Percentiles rank a stretch among this genome's conserved stretches.
Evolutionary conservation across 2,113 vertebrate species (phyloP).

Genomic region (Aphelocoma coerulescens): DNA sequence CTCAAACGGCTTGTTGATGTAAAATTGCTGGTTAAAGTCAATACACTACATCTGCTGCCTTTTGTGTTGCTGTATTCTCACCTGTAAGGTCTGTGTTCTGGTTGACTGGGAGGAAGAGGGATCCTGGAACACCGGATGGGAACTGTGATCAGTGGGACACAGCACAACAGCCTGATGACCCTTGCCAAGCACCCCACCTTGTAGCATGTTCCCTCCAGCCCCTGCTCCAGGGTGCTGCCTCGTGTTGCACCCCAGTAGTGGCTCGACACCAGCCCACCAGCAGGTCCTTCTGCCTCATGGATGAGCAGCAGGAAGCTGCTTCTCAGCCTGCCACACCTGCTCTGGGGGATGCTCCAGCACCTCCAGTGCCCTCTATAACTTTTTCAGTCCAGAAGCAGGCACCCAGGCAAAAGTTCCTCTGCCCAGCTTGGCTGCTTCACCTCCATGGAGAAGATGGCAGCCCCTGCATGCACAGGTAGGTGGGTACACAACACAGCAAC

Average conservation of each 20-base stretch:
- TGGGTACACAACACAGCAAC: fast-evolving
- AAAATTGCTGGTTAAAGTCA: not conserved
- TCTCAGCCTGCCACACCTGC: not conserved
- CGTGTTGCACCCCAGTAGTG: not conserved
- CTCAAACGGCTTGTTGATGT: not conserved
- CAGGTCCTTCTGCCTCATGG: not conserved
- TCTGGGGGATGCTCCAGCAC: not conserved
- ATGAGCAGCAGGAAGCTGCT: not conserved
- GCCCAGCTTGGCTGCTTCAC: not conserved
- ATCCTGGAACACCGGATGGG: not conserved
- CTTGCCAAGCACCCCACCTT: not conserved
- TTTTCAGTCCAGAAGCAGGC: not conserved
- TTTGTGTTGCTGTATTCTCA: not conserved
- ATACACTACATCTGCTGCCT: not conserved
- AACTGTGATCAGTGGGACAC: not conserved
- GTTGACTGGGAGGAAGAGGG: not conserved
- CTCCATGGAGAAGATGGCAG: not conserved
- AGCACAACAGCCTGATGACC: not conserved
- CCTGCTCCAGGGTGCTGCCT: not conserved
- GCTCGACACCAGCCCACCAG: not conserved
- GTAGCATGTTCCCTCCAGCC: not conserved
- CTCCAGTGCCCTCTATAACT: not conserved
- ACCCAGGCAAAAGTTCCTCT: not conserved
- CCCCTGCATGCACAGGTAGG: not conserved
- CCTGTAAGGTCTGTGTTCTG: not conserved